Conservation (phyloP, 2,888 invertebrate genomes). For the Hyles lineata region DNA sequence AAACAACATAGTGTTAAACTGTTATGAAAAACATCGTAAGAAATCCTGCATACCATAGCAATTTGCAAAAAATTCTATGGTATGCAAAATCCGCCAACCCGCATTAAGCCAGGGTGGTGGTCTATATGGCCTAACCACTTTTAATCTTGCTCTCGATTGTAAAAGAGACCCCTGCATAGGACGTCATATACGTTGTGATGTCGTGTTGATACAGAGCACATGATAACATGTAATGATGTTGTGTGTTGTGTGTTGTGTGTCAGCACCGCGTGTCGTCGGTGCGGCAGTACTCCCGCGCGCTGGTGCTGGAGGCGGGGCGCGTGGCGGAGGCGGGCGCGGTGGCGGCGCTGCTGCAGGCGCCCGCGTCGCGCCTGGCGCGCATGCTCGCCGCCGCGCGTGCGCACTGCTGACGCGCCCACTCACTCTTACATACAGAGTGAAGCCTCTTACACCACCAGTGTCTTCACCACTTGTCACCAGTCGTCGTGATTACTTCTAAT, state of each 20-base stretch:
- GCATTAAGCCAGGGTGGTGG: too few species aligned
- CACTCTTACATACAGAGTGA: neutral
- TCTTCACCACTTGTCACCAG: too few species aligned
- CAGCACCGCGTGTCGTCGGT: constrained; percentile 91
- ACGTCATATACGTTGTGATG: too few species aligned
- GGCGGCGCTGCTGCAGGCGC: constrained; percentile 80
- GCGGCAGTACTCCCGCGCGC: constrained; percentile 88
- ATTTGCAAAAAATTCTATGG: too few species aligned
- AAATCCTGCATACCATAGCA: too few species aligned
- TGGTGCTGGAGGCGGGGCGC: constrained; percentile 88
- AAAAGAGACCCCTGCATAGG: too few species aligned
- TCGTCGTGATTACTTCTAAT: too few species aligned
- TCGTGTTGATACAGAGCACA: too few species aligned
- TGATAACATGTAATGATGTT: neutral
- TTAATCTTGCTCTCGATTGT: too few species aligned
- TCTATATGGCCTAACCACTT: too few species aligned
- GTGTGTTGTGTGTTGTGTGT: constrained; percentile 36
- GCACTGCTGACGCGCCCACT: constrained; percentile 13
- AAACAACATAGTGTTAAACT: neutral
- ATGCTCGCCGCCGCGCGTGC: constrained; percentile 78
- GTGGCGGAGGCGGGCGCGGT: constrained; percentile 88
- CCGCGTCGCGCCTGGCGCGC: constrained; percentile 85
- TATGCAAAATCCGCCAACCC: too few species aligned
- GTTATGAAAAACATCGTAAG: neutral
- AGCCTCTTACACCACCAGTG: too few species aligned